Evolutionary conservation across 2,888 invertebrate species (phyloP).

Genomic region (Entomobrya proxima): DNA sequence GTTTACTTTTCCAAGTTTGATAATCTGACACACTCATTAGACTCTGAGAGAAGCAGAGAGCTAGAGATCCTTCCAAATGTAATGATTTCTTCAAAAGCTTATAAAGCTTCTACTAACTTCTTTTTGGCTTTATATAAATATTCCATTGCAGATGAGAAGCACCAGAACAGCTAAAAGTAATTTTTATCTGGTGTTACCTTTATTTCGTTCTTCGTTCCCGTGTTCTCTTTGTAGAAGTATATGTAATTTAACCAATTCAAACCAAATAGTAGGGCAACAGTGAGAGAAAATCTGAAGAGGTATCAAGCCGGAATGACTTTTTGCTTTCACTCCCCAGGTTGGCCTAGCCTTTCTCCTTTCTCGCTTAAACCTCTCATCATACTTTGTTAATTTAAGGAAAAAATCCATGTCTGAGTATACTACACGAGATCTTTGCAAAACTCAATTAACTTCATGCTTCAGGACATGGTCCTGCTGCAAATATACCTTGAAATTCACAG

Average conservation of each 20-base stretch:
- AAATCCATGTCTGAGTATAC: constrained; percentile 1
- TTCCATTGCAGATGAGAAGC: no score
- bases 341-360: background rate
- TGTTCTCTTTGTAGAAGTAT: no score
- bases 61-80: no score
- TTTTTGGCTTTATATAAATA: no score
- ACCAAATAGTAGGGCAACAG: background rate
- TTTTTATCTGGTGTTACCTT: no score
- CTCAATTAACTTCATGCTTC: background rate
- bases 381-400: constrained; percentile 37
- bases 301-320: background rate
- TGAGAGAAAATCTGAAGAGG: background rate
- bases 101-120: no score
- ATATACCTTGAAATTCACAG: no score
- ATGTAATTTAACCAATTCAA: background rate
- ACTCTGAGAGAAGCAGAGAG: no score
- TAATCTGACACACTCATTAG: constrained; percentile 33
- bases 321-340: background rate
- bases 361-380: background rate
- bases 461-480: background rate
- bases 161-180: no score
- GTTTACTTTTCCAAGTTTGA: background rate
- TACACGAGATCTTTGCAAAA: background rate
- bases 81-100: no score
- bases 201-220: no score